These are phyloP conservation scores for honey bee (Apis mellifera) DNA, from an alignment of 1,140 invertebrate genomes.

Conservation along the genomic window Amel_HAv3.1 CM009944.2:3028501-3029000, in stretches of 20 bases:
- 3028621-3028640: conserved; percentile 13
- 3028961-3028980: too few relatives aligned
- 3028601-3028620: neutral
- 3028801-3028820: neutral
- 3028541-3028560: conserved; percentile 20
- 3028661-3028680: conserved; percentile 30
- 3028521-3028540: neutral
- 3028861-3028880: neutral
- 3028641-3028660: neutral
- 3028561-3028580: conserved; percentile 7
- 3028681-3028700: conserved; percentile 18
- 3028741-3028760: conserved; percentile 2
- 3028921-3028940: too few relatives aligned
- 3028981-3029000: too few relatives aligned
- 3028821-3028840: neutral
- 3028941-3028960: too few relatives aligned
- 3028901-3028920: too few relatives aligned
- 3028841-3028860: neutral
- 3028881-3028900: too few relatives aligned
- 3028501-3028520: neutral
- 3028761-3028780: neutral
- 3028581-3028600: neutral
- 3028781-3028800: neutral
- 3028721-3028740: neutral
- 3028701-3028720: conserved; percentile 29